Evolutionary conservation across 2,113 vertebrate species (phyloP).

Genomic region (Corythoichthys haematopterus): DNA sequence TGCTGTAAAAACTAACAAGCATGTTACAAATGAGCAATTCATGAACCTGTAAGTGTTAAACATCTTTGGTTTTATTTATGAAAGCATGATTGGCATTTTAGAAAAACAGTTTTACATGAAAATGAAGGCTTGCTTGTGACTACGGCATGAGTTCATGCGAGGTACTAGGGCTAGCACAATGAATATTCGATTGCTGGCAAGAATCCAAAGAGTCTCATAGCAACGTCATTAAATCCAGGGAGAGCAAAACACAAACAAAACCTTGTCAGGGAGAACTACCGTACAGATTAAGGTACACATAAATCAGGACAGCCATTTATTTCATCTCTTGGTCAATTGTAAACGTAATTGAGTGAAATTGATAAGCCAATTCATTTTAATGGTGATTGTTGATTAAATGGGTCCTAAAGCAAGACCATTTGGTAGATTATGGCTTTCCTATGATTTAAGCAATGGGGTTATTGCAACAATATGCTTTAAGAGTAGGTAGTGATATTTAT

Average conservation of each 20-base stretch:
- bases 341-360: conserved; percentile 37
- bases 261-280: conserved; percentile 59
- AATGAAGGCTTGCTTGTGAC: conserved; percentile 12
- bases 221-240: conserved; percentile 26
- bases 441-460: conserved; percentile 20
- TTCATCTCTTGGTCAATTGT: conserved; percentile 34
- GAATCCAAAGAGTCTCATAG: conserved; percentile 33
- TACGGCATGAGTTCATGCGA: conserved; percentile 33
- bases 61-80: conserved; percentile 37
- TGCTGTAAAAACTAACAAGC: background rate
- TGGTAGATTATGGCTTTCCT: conserved; percentile 33
- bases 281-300: conserved; percentile 36
- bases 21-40: background rate
- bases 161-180: conserved; percentile 27
- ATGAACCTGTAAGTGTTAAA: conserved; percentile 5
- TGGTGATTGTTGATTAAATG: conserved; percentile 6
- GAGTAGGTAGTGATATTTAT: conserved; percentile 32
- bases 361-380: conserved; percentile 15
- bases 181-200: conserved; percentile 30
- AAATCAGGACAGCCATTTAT: conserved; percentile 14
- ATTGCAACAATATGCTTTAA: conserved; percentile 35
- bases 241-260: conserved; percentile 18
- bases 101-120: conserved; percentile 20
- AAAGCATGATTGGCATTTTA: conserved; percentile 20
- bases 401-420: conserved; percentile 5